phyloP scores from a whole-genome alignment of 2,797 vertebrate genomes.

The Pelobates cultripes region DNA sequence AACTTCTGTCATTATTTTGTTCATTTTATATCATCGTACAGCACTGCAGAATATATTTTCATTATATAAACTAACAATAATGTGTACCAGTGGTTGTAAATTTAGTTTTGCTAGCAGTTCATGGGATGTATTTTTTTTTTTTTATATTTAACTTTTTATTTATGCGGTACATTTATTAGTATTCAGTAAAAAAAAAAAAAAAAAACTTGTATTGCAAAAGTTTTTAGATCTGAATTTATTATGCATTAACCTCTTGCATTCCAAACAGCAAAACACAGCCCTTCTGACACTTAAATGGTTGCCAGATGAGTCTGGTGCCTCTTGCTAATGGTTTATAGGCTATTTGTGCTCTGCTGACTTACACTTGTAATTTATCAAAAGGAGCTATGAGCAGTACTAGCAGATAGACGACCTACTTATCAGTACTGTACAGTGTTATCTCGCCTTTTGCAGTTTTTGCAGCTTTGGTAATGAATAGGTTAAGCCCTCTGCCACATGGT shows the following conservation, averaged over 20 bases:
- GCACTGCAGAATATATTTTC: too few species aligned
- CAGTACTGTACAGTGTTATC: background rate
- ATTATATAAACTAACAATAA: too few species aligned
- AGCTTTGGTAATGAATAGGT: slow-evolving; percentile 12
- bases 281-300: background rate
- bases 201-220: too few species aligned
- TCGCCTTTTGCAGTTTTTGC: background rate
- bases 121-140: too few species aligned
- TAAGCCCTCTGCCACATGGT: slow-evolving; percentile 18
- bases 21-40: too few species aligned
- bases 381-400: background rate
- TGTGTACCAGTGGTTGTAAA: too few species aligned
- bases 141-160: too few species aligned
- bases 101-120: too few species aligned
- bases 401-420: background rate
- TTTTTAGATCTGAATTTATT: too few species aligned
- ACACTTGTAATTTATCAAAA: slow-evolving; percentile 4
- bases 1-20: too few species aligned
- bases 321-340: background rate
- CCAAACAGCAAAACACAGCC: background rate
- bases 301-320: background rate
- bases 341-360: slow-evolving; percentile 1
- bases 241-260: background rate
- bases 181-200: too few species aligned
- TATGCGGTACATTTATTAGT: too few species aligned